Base-by-base conservation (phyloP, 2,113 vertebrate species). In the Anguilla japonica region DNA sequence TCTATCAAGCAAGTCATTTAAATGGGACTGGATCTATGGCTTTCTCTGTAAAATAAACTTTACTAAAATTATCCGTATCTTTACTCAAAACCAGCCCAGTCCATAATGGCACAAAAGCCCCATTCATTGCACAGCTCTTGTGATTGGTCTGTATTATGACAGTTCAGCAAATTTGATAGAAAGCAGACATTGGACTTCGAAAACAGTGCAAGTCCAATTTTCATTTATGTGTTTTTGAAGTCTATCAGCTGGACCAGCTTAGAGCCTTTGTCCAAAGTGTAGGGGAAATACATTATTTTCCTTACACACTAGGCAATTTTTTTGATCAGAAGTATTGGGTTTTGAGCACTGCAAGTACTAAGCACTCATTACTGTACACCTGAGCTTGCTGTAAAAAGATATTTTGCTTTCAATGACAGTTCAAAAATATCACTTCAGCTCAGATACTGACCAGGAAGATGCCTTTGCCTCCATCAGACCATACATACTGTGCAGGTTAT, bases 391-490 rank as follows among this genome's bases (percentile, higher is more conserved):
- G 60, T 26, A 67, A 67, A 26, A 53, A 46, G 43, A 53, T 11
- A 6, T 53, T 67, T 67, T 67, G 60, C 22, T 6, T 67, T 26
- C 26, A 67, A 26, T 67, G 60, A 26, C 11, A 26, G 60, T 67
- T 67, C 60, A 67, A 26, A 41, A 46, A 22, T n/a, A 71, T 1
- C 0, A 46, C 41, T 80, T 86, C 46, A 86, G 81, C 43, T 53
- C 26, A 46, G n/a, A 53, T 80, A 46, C 67, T 87, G 90, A 96
- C 96, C 95, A 94, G 0, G 95, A 94, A 0, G 96, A 94, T 13
- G 95, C 95, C 90, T 95, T 94, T 87, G 96, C 94, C 91, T 96
- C 95, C 95, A 96, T 95, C 67, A 96, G 93, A 50, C 96, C 96
- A 0, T 96, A 96, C 67, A 96, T 89, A 86, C 93, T 96, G 93